Evolutionary conservation across 2,888 invertebrate species (phyloP).

Genomic region (Tenthredo notha): DNA sequence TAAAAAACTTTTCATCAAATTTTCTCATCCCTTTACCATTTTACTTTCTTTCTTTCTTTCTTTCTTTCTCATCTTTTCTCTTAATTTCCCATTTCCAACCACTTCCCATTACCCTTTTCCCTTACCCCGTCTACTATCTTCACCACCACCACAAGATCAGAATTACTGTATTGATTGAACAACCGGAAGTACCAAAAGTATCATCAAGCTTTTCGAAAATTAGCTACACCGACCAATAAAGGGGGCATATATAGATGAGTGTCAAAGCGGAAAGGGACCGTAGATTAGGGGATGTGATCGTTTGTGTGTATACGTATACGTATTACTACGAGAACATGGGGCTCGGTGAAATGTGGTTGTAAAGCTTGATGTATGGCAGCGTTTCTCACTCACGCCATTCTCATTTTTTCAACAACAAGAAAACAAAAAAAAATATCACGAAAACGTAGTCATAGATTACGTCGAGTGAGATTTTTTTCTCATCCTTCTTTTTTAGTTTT

Average conservation of each 20-base stretch:
- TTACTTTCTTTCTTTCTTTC: slow-evolving; percentile 28
- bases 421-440: slow-evolving; percentile 13
- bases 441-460: slow-evolving; percentile 50
- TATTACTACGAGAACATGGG: not conserved
- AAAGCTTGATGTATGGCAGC: slow-evolving; percentile 51
- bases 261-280: slow-evolving; percentile 28
- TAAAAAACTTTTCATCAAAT: not conserved
- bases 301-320: not conserved
- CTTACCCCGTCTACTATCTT: no score
- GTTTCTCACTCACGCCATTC: slow-evolving; percentile 53
- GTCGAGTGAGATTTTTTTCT: not conserved
- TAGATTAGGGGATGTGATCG: slow-evolving; percentile 26
- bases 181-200: slow-evolving; percentile 1
- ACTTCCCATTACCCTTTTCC: no score
- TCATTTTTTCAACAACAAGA: not conserved
- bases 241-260: slow-evolving; percentile 19
- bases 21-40: slow-evolving; percentile 54
- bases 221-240: slow-evolving; percentile 13
- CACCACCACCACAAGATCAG: slow-evolving; percentile 13
- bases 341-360: slow-evolving; percentile 24
- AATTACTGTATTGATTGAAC: slow-evolving; percentile 7
- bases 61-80: slow-evolving; percentile 35
- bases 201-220: not conserved
- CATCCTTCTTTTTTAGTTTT: not conserved
- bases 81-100: slow-evolving; percentile 10